phyloP scores from a whole-genome alignment of 2,113 vertebrate genomes.

The Sula dactylatra region DNA sequence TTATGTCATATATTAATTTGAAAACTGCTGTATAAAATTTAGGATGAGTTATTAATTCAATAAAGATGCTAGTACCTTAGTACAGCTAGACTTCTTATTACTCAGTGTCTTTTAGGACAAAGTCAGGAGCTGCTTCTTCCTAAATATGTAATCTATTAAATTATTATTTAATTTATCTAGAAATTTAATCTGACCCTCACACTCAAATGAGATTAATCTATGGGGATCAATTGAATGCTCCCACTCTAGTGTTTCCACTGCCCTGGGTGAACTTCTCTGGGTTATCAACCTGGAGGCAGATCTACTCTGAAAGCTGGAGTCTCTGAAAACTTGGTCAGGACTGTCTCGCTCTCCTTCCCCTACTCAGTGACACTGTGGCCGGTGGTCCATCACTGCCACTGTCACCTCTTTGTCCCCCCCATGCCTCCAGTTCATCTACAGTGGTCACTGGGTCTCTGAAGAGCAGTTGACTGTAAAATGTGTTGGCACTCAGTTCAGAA shows the following conservation, averaged over 20 bases:
- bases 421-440: not conserved
- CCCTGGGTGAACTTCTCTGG: not conserved
- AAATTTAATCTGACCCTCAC: not conserved
- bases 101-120: not conserved
- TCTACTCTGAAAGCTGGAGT: not conserved
- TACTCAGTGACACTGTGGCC: not conserved
- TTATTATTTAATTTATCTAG: not conserved
- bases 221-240: not conserved
- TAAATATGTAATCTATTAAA: not conserved
- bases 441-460: not conserved
- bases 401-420: not conserved
- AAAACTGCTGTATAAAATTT: not conserved
- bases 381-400: too few species aligned
- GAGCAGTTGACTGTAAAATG: not conserved
- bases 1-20: not conserved
- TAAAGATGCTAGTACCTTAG: not conserved
- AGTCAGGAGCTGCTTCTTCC: not conserved
- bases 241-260: not conserved
- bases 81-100: not conserved
- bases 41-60: not conserved
- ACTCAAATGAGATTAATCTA: not conserved
- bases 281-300: not conserved
- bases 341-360: not conserved
- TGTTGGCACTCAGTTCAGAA: not conserved
- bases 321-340: not conserved